Conservation (phyloP, 2,797 vertebrate genomes). For the Tenualosa ilisha region DNA sequence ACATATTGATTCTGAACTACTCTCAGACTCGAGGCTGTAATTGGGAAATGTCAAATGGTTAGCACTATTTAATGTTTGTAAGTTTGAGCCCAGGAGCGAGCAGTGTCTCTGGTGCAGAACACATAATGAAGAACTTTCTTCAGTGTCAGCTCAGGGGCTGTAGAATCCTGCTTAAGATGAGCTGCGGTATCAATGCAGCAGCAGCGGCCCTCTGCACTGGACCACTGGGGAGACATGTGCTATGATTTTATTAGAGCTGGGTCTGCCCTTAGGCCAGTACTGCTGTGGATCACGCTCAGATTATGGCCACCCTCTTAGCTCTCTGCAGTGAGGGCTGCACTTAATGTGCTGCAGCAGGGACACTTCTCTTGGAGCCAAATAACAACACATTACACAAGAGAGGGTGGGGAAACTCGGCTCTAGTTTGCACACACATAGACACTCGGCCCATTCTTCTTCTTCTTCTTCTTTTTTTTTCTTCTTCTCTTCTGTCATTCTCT, state of each 20-base stretch:
- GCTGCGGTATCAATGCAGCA: not conserved
- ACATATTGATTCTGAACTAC: too few relatives aligned
- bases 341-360: not conserved
- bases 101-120: not conserved
- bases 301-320: not conserved
- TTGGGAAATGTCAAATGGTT: too few relatives aligned
- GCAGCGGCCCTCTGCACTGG: not conserved
- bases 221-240: not conserved
- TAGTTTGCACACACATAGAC: not conserved
- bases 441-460: not conserved
- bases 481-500: not conserved
- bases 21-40: too few relatives aligned
- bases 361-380: not conserved
- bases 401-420: not conserved
- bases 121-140: not conserved
- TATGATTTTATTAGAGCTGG: not conserved
- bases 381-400: not conserved
- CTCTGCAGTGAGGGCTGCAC: not conserved
- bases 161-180: not conserved
- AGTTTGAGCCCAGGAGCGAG: not conserved
- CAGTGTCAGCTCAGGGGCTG: not conserved
- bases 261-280: not conserved
- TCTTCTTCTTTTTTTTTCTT: too few relatives aligned
- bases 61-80: too few relatives aligned
- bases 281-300: not conserved